A percentile compares a stretch with the other conserved stretches of the same genome.
phyloP scores from a whole-genome alignment of 2,113 vertebrate species.

The Ammospiza nelsoni region DNA sequence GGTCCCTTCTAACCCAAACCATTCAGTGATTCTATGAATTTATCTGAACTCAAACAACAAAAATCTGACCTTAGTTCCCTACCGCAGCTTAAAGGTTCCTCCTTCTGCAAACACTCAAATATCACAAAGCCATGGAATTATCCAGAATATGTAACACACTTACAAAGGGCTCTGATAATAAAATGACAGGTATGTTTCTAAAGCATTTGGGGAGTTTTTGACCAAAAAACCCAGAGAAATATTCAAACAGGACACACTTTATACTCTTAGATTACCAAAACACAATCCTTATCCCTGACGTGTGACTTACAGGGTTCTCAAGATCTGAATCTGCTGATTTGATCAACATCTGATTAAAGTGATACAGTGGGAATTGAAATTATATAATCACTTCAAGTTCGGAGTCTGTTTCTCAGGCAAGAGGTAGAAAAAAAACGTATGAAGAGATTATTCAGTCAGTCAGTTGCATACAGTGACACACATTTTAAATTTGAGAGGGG shows the following conservation, averaged over 20 bases:
- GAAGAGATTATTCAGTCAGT: not conserved
- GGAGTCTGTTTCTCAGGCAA: not conserved
- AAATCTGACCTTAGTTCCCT: not conserved
- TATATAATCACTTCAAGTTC: not conserved
- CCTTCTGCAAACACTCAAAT: not conserved
- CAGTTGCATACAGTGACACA: not conserved
- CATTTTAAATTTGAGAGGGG: not conserved
- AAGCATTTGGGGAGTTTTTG: not conserved
- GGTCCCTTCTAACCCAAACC: not conserved
- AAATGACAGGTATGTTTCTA: not conserved
- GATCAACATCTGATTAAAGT: accelerated
- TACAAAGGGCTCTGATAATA: not conserved
- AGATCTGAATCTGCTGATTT: not conserved
- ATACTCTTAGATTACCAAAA: not conserved
- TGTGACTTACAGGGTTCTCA: not conserved
- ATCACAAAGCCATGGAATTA: not conserved
- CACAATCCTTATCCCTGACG: not conserved
- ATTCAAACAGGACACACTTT: not conserved
- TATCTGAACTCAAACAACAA: not conserved
- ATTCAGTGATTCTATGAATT: accelerated
- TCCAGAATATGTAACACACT: not conserved
- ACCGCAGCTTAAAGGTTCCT: not conserved
- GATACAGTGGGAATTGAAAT: not conserved
- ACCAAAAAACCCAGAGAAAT: not conserved
- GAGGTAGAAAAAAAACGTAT: not conserved